These are phyloP conservation scores for Amblyraja radiata DNA, from an alignment of 2,797 vertebrate genomes.

Conservation along the genomic window DNA sequence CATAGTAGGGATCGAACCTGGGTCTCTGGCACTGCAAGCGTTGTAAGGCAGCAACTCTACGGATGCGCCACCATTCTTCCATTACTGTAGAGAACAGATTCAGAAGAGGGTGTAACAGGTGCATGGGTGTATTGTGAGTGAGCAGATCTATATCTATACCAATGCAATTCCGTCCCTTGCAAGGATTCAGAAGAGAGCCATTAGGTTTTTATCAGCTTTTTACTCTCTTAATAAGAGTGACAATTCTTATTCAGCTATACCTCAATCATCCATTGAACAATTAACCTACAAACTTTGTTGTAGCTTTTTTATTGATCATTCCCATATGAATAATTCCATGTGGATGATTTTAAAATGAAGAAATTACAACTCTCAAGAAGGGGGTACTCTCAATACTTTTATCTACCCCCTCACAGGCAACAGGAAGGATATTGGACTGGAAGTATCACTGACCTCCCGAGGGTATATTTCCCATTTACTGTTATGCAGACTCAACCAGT, in stretches of 20 bases:
- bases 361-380: neutral
- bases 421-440: neutral
- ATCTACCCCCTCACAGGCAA: neutral
- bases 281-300: no score
- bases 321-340: neutral
- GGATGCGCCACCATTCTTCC: no score
- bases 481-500: neutral
- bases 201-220: neutral
- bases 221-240: neutral
- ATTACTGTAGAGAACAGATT: neutral
- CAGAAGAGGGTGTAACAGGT: no score
- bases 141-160: no score
- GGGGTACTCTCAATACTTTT: neutral
- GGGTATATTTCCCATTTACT: conserved; percentile 1
- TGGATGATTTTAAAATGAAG: neutral
- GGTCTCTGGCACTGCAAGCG: no score
- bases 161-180: neutral
- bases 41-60: no score
- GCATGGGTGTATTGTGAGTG: neutral
- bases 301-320: neutral
- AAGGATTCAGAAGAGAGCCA: neutral
- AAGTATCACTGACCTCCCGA: neutral
- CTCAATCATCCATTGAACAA: neutral
- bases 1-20: no score
- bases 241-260: neutral